Base-by-base conservation (phyloP, 2,113 vertebrate genomes). In the Crocuta crocuta region DNA sequence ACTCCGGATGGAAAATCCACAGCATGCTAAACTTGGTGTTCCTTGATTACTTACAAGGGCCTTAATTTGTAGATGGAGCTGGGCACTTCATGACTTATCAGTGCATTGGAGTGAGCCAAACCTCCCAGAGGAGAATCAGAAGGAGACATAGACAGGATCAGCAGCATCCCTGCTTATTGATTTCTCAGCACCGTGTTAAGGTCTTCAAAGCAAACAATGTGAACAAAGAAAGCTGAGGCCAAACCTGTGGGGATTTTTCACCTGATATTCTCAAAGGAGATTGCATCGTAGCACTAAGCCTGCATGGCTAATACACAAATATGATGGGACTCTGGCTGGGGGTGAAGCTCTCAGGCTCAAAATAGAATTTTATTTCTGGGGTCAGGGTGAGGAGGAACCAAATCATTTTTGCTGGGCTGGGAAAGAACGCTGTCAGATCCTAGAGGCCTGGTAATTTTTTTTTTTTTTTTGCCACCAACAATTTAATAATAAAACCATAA, bases 131-230 rank as follows among this genome's bases (percentile, higher is more conserved):
- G 95, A 76, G 74, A 61, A 35, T 45, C 71, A 28, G 28, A 39
- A 24, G 28, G 91, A 93, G 89, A 61, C 48, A 35, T 45, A 33
- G 1, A 35, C n/a, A 21, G 90, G 87, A 89, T 66, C 80, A 45
- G 79, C 70, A 5, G 82, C 79, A 50, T 23, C 55, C 58, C 31
- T 82, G 73, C 45, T 50, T 91, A 92, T 92, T 97, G 97, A 97
- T 94, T 96, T 96, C 73, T 85, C 80, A 16, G 91, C 23, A 5
- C 53, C 0, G 1, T 7, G 33, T 55, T 73, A 81, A 87, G 83
- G 89, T 83, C 96, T 97, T 97, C 92, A 97, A 97, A 97, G 96
- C 94, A 94, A 96, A 98, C 95, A 79, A 12, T 70, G 84, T 80
- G 95, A 94, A 98, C 95, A 95, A 98, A 96, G 94, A 74, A 74